phyloP scores from a whole-genome alignment of 1,140 invertebrate genomes.

The Drosophila triauraria region DNA sequence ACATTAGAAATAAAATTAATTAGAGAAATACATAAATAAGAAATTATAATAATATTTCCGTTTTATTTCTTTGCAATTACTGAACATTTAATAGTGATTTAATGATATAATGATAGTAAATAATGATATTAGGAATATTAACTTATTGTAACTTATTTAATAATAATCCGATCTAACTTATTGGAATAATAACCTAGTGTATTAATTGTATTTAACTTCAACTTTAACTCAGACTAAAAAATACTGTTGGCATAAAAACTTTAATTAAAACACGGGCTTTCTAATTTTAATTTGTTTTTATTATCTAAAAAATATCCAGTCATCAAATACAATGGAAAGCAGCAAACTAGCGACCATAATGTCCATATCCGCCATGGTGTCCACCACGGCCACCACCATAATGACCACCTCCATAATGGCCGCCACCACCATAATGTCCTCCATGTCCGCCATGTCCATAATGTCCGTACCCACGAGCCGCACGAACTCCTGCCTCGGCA shows the following conservation, averaged over 20 bases:
- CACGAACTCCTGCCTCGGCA: slow-evolving; percentile 42
- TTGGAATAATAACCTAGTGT: no score
- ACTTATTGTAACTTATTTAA: no score
- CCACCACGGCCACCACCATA: not conserved
- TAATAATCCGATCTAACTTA: no score
- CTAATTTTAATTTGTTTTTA: not conserved
- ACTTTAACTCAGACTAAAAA: no score
- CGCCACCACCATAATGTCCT: not conserved
- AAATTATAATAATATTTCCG: no score
- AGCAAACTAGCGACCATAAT: slow-evolving; percentile 9
- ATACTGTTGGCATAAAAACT: no score
- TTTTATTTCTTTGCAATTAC: no score
- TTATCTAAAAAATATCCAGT: not conserved
- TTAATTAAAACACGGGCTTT: not conserved
- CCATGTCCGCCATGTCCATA: slow-evolving; percentile 6
- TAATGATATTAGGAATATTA: no score
- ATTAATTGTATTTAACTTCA: no score
- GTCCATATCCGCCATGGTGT: not conserved
- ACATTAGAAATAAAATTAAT: no score
- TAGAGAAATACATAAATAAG: no score
- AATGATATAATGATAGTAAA: not conserved
- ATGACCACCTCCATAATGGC: not conserved
- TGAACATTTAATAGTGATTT: not conserved
- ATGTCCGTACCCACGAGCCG: slow-evolving; percentile 16
- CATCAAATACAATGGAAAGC: not conserved